Conservation (phyloP, 2,113 vertebrate species). For the Butastur rufipennis region DNA sequence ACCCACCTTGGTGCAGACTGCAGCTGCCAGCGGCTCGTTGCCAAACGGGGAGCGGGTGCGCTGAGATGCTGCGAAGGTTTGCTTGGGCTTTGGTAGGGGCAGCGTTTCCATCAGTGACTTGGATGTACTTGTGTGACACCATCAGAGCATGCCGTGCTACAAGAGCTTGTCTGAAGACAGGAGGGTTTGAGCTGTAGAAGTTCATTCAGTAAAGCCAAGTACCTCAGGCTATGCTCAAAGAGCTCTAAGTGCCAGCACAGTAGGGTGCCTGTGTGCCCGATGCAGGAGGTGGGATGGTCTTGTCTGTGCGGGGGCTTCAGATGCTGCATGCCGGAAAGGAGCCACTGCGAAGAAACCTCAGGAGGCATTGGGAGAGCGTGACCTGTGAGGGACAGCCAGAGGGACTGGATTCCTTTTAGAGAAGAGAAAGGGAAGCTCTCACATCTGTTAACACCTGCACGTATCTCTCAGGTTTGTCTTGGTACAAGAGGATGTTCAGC, state of each 20-base stretch:
- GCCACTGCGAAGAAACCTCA: not conserved
- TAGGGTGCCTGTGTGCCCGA: rapidly evolving
- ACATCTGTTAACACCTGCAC: not conserved
- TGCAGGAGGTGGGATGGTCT: not conserved
- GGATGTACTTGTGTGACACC: not conserved
- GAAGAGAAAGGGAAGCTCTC: not conserved
- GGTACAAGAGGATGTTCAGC: not conserved
- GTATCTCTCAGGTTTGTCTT: not conserved
- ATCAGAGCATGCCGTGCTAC: rapidly evolving
- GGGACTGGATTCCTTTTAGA: not conserved
- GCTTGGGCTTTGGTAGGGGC: not conserved
- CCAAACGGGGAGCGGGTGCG: not conserved
- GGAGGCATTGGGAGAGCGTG: rapidly evolving
- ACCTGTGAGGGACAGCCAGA: not conserved
- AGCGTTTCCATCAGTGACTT: not conserved
- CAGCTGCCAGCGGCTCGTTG: not conserved
- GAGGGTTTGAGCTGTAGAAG: not conserved
- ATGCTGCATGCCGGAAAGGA: rapidly evolving
- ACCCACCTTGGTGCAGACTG: not conserved
- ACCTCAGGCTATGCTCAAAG: not conserved
- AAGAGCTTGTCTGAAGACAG: not conserved
- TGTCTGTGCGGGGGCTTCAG: rapidly evolving
- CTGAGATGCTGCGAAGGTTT: not conserved
- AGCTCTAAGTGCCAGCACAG: not conserved
- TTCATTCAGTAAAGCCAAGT: not conserved